These are phyloP conservation scores for Patella pellucida DNA, from an alignment of 2,888 invertebrate species.

Conservation along the genomic window DNA sequence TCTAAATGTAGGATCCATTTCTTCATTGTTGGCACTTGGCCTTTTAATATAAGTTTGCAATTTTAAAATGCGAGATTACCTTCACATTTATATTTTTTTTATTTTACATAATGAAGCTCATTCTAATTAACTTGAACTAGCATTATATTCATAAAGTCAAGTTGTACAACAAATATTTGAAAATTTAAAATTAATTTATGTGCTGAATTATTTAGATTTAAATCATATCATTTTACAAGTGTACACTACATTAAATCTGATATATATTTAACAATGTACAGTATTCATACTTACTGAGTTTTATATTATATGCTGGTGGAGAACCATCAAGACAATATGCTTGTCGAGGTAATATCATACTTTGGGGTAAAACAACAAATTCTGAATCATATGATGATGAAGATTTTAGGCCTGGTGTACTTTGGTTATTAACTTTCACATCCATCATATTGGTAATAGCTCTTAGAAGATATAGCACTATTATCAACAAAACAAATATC, in stretches of 20 bases:
- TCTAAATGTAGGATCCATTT: constrained; percentile 52
- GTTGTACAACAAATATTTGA: no score
- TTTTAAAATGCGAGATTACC: not conserved
- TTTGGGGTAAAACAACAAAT: constrained; percentile 44
- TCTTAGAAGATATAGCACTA: no score
- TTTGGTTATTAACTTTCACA: no score
- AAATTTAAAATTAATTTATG: no score
- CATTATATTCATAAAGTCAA: no score
- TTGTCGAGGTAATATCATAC: constrained; percentile 35
- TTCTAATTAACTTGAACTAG: not conserved
- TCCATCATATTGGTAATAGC: no score
- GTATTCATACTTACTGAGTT: constrained; percentile 40
- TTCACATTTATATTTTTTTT: not conserved
- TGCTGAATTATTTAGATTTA: no score
- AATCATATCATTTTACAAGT: no score
- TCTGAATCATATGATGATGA: constrained; percentile 36
- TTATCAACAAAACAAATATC: no score
- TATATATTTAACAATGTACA: not conserved
- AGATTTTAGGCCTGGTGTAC: no score
- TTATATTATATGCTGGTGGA: constrained; percentile 51
- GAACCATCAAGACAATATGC: constrained; percentile 53
- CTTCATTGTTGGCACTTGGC: constrained; percentile 31
- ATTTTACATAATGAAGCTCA: not conserved
- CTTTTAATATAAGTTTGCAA: constrained; percentile 19
- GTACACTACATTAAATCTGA: no score